Percentiles rank a stretch among this genome's conserved stretches.
Evolutionary conservation across 2,797 vertebrate species (phyloP).

Genomic region (Pempheris klunzingeri): DNA sequence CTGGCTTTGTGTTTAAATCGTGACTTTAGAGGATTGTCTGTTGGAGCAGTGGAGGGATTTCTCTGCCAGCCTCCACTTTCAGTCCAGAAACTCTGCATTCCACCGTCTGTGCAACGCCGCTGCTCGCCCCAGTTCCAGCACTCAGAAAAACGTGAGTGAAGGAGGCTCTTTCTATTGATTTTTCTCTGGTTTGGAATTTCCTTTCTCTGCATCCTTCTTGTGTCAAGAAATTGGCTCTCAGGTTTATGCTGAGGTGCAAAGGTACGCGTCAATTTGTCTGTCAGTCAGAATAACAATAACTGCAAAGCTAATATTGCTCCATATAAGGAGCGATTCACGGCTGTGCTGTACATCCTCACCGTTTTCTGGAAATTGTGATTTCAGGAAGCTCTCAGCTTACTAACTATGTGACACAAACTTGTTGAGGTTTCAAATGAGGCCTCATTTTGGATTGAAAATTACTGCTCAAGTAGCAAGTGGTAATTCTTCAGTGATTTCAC

Average conservation of each 20-base stretch:
- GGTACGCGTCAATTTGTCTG: slow-evolving; percentile 63
- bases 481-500: slow-evolving; percentile 23
- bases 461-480: slow-evolving; percentile 43
- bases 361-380: slow-evolving; percentile 63
- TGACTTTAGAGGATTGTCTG: slow-evolving; percentile 68
- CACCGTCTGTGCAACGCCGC: slow-evolving; percentile 58
- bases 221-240: slow-evolving; percentile 62
- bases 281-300: slow-evolving; percentile 60
- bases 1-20: slow-evolving; percentile 60
- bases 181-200: slow-evolving; percentile 54
- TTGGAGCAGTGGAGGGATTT: slow-evolving; percentile 53
- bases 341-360: slow-evolving; percentile 19
- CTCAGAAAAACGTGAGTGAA: slow-evolving; percentile 49
- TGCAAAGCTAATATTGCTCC: slow-evolving; percentile 48
- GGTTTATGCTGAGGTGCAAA: slow-evolving; percentile 40
- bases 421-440: slow-evolving; percentile 58
- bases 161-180: slow-evolving; percentile 55
- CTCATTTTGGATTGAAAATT: slow-evolving; percentile 52
- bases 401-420: slow-evolving; percentile 56
- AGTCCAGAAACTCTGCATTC: slow-evolving; percentile 73
- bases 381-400: slow-evolving; percentile 71
- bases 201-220: slow-evolving; percentile 63
- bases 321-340: slow-evolving; percentile 50
- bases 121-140: slow-evolving; percentile 46
- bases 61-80: slow-evolving; percentile 65